Percentiles rank a stretch among this genome's conserved stretches.
These are phyloP conservation scores for Agrotis ipsilon DNA, from an alignment of 2,888 invertebrate species.

Conservation along the genomic window DNA sequence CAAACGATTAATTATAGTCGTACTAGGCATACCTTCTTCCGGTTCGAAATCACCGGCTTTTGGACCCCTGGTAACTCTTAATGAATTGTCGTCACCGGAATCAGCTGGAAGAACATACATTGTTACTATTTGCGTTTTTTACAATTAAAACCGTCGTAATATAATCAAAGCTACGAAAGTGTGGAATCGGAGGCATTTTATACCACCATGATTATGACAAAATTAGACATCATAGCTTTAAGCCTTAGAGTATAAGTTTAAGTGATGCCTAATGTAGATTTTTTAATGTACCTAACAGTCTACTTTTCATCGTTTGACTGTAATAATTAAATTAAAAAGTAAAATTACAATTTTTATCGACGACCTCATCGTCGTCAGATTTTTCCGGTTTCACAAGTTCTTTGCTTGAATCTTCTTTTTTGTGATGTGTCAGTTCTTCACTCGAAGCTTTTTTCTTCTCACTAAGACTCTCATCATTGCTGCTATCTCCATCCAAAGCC, in stretches of 20 bases:
- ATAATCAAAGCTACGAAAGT: background rate
- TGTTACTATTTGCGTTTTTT: background rate
- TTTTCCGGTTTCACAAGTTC: constrained; percentile 47
- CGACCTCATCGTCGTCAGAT: constrained; percentile 52
- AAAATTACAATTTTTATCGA: constrained; percentile 51
- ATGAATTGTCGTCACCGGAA: constrained; percentile 58
- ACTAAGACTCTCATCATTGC: constrained; percentile 24
- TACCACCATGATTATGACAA: background rate
- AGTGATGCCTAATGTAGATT: no score
- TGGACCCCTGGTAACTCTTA: constrained; percentile 74
- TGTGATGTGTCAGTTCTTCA: constrained; percentile 55
- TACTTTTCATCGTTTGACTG: background rate
- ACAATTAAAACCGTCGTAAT: background rate
- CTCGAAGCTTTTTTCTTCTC: constrained; percentile 65
- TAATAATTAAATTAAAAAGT: background rate
- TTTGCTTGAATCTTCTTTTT: constrained; percentile 56
- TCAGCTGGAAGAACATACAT: constrained; percentile 57
- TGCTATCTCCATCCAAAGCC: constrained; percentile 54
- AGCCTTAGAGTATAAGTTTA: no score
- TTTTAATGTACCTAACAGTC: background rate
- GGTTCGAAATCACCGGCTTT: constrained; percentile 73
- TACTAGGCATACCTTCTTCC: constrained; percentile 70
- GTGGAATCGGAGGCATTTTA: background rate
- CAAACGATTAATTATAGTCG: background rate
- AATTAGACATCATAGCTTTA: background rate